Percentiles rank a stretch among this genome's conserved stretches.
Evolutionary conservation across 2,113 vertebrate species (phyloP).

Genomic region (Nyctibius bracteatus): DNA sequence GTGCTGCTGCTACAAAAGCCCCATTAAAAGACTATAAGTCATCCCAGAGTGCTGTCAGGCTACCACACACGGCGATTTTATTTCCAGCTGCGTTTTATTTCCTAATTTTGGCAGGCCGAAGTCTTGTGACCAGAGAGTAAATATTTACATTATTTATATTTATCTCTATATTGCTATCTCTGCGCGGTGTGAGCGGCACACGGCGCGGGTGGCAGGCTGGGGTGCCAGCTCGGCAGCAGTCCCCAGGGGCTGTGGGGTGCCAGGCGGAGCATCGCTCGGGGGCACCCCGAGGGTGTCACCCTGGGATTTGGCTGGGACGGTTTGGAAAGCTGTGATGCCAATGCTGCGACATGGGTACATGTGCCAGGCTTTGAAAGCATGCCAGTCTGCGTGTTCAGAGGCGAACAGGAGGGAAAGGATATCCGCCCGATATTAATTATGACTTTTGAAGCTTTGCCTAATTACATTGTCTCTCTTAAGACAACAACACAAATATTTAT

Average conservation of each 20-base stretch:
- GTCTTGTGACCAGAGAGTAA: neutral
- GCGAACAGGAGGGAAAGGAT: neutral
- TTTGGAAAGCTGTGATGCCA: neutral
- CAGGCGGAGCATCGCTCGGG: rapidly evolving
- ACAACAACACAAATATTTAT: conserved; percentile 59
- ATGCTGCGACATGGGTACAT: rapidly evolving
- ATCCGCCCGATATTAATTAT: conserved; percentile 18
- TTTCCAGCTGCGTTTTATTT: conserved; percentile 13
- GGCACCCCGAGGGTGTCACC: neutral
- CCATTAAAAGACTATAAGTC: neutral
- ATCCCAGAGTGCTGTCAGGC: neutral
- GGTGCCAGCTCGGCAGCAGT: neutral
- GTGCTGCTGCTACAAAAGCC: conserved; percentile 20
- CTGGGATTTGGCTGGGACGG: rapidly evolving
- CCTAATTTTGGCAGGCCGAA: neutral
- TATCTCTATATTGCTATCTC: rapidly evolving
- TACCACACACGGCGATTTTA: neutral
- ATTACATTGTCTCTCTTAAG: conserved; percentile 59
- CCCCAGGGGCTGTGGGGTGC: rapidly evolving
- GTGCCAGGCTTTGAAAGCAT: neutral
- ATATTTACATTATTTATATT: neutral
- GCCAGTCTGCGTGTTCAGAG: neutral
- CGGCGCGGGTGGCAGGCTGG: neutral
- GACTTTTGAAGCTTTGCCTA: conserved; percentile 61
- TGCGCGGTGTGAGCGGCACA: neutral